A percentile compares a stretch with the other conserved stretches of the same genome.
Evolutionary conservation across 2,888 invertebrate species (phyloP).

Genomic region (Gibbula magus): DNA sequence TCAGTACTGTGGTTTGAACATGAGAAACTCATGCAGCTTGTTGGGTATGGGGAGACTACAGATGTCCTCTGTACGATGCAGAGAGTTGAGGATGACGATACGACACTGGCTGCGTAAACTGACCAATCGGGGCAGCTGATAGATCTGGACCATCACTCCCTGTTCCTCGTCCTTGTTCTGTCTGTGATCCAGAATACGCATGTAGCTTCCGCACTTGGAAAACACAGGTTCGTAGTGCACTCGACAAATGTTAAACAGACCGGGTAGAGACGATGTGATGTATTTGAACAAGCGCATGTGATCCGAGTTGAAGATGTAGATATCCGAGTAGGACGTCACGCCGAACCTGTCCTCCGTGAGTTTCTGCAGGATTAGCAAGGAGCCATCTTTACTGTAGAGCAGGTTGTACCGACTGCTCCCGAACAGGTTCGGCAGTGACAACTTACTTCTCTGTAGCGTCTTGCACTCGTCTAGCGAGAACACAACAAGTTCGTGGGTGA

Average conservation of each 20-base stretch:
- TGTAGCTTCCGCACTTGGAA: constrained; percentile 46
- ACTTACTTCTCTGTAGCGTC: constrained; percentile 39
- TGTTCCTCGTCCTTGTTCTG: constrained; percentile 14
- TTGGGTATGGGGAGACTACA: constrained; percentile 34
- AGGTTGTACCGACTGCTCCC: constrained; percentile 45
- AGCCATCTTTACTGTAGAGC: constrained; percentile 43
- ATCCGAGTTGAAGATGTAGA: constrained; percentile 45
- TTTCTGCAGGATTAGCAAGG: constrained; percentile 45
- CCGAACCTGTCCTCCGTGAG: constrained; percentile 46
- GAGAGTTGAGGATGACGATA: constrained; percentile 38
- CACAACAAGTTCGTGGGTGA: constrained; percentile 40
- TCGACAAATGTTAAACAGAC: constrained; percentile 41
- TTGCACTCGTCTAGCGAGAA: constrained; percentile 29
- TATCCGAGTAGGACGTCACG: constrained; percentile 42
- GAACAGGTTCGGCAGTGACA: constrained; percentile 39
- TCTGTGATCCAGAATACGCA: constrained; percentile 44
- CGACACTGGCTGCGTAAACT: constrained; percentile 46
- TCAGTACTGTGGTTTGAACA: constrained; percentile 31
- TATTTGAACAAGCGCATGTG: constrained; percentile 42
- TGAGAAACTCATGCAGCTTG: constrained; percentile 33
- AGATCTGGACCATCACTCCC: constrained; percentile 37
- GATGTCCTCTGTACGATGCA: constrained; percentile 28
- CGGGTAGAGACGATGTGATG: constrained; percentile 40
- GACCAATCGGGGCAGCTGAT: constrained; percentile 44
- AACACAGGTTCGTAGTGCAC: constrained; percentile 47